Evolutionary conservation across 2,797 vertebrate species (phyloP), one percentile per base, ranked within the genome.

Genomic region (Gambelia wislizenii): DNA sequence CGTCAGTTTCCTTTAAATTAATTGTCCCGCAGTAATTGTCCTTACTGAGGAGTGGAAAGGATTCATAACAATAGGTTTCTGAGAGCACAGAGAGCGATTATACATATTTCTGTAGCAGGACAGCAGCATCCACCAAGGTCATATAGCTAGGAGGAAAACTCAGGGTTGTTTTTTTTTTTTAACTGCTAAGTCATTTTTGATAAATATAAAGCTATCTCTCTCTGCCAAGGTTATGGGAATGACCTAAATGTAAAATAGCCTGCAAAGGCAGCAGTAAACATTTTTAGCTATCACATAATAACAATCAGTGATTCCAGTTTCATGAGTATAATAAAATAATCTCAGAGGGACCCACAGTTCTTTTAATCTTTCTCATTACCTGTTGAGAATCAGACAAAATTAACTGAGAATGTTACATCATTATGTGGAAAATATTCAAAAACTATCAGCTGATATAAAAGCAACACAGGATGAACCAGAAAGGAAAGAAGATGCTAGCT

Each of bases 311-410:
- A 54, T 72, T 64, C 87, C 59, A 91, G 82, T 87, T 92, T 91
- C 59, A 80, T 85, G 87, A 92, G 85, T 90, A 52, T 3, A 91
- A 61, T 1, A 90, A 88, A 94, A 85, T 52, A 70, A 84, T 92
- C 92, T 93, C 93, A 87, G 78, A 91, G 92, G 87, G 86, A 86
- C 91, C 89, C 20, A 83, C 85, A 90, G 39, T 90, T 93, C 83
- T 93, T 94, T 92, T 94, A 95, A 94, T 94, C 86, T 92, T 93
- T 90, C 89, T 84, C 39, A 85, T 93, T 90, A 86, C 74, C 90
- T 39, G 84, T 89, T 83, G 93, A 93, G 91, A 94, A 78, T 61
- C 44, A 61, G 80, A 89, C 89, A 83, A 85, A 88, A 92, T 91
- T 93, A 91, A 93, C 94, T 95, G 94, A 91, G 0, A 0, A n/a